These are phyloP conservation scores for Sapajus apella DNA, from an alignment of 2,113 vertebrate species.

Conservation along the genomic window DNA sequence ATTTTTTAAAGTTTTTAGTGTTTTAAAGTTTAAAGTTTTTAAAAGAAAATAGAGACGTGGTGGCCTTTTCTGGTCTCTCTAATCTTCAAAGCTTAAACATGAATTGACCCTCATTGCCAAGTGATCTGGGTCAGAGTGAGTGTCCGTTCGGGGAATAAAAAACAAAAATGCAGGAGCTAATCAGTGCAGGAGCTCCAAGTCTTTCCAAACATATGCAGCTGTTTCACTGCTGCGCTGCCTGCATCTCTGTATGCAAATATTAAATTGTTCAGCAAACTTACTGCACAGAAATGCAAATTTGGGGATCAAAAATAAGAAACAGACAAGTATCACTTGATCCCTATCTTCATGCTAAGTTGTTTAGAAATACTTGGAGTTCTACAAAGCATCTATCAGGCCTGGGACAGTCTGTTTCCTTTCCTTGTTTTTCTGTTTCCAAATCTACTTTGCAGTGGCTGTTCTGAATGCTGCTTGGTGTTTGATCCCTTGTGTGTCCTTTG, in stretches of 20 bases:
- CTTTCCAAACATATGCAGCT: slow-evolving; percentile 67
- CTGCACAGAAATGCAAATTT: slow-evolving; percentile 55
- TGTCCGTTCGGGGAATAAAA: slow-evolving; percentile 70
- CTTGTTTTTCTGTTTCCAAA: slow-evolving; percentile 38
- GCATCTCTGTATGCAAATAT: not conserved
- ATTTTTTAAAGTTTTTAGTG: slow-evolving; percentile 61
- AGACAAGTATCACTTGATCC: slow-evolving; percentile 45
- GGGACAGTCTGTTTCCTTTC: not conserved
- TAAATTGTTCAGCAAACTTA: slow-evolving; percentile 60
- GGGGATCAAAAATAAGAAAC: not conserved
- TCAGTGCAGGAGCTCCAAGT: slow-evolving; percentile 46
- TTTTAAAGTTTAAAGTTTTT: slow-evolving; percentile 51
- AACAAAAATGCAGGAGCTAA: slow-evolving; percentile 71
- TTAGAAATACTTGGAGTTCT: slow-evolving; percentile 30
- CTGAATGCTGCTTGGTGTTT: slow-evolving; percentile 38
- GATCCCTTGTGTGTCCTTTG: not conserved
- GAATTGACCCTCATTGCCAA: slow-evolving; percentile 63
- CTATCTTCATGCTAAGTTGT: slow-evolving; percentile 25
- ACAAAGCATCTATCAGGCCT: not conserved
- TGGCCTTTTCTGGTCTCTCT: slow-evolving; percentile 54
- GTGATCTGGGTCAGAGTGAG: slow-evolving; percentile 72
- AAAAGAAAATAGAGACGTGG: slow-evolving; percentile 59
- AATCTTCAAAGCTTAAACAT: slow-evolving; percentile 59
- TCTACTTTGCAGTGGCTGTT: not conserved
- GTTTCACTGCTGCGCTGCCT: not conserved